Evolutionary conservation across 2,888 invertebrate genomes (phyloP), one percentile per base, ranked within the genome.

Genomic region (Idaea straminata): DNA sequence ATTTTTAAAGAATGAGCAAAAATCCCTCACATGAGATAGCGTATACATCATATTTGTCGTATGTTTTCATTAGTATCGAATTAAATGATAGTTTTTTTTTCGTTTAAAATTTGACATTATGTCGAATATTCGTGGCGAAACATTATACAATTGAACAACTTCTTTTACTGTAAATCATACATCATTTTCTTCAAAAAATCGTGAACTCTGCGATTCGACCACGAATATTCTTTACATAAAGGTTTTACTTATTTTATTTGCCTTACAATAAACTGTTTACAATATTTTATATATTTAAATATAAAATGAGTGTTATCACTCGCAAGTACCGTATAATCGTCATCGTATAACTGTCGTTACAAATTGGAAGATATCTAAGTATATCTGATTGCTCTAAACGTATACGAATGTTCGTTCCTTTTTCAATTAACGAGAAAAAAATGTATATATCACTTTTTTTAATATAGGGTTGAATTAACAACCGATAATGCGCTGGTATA

Each of bases 41-140:
- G 96, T 96, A 96, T 96, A 96, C 96, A 95, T 95, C 92, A 93
- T 94, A 84, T 94, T 94, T 95, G 92, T 94, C 94, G 94, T 94
- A 94, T 94, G 83, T 86, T 82, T 79, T 84, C 82, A 86, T 90
- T 91, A 92, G 91, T 93, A 93, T 92, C 88, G 88, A 92, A 16
- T 93, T 92, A 92, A 92, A 92, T 94, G 93, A 94, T 94, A 93
- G 92, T 16, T 25, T 59, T 90, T n/a, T 94, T 82, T 79, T 89
- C 89, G 80, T 80, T 80, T 77, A 77, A 81, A 82, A 74, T 81
- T 81, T 76, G 74, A 79, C 80, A 80, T 74, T 77, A 82, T 86
- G 67, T 73, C 72, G 78, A 78, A 77, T 79, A 80, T 79, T 79
- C 79, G 78, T 74, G 73, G 78, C 71, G 61, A 69, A 62, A 59